Conservation (phyloP, 1,140 invertebrate genomes). For the Anthonomus grandis region DNA sequence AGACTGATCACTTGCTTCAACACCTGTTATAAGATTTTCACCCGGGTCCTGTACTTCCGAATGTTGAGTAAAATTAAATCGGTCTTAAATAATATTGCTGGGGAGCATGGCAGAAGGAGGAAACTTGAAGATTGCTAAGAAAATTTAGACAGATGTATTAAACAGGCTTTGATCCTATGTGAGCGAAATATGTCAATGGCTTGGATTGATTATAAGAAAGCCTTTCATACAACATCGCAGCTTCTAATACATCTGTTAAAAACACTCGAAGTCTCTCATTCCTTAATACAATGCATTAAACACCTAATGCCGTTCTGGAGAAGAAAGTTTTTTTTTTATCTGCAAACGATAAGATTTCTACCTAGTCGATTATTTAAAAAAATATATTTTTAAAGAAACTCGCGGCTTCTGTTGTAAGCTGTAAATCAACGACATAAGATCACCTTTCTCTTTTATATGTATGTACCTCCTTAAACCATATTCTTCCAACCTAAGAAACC, state of each 20-base stretch:
- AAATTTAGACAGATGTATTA: background rate
- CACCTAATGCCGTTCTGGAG: conserved; percentile 2
- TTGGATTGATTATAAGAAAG: conserved; percentile 9
- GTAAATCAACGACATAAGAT: too few species aligned
- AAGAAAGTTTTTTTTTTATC: too few species aligned
- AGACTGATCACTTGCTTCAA: conserved; percentile 1
- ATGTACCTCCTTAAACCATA: too few species aligned
- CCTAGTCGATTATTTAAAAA: too few species aligned
- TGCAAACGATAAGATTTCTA: too few species aligned
- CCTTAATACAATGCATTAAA: too few species aligned
- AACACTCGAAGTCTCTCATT: background rate
- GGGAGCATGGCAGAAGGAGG: background rate
- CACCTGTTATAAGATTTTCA: conserved; percentile 2
- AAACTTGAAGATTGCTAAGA: background rate
- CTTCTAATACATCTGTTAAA: conserved; percentile 1
- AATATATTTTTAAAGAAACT: too few species aligned
- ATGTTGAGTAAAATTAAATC: background rate
- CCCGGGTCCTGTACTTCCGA: conserved; percentile 1
- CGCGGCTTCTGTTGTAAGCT: too few species aligned
- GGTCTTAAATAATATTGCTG: background rate
- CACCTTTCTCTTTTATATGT: too few species aligned
- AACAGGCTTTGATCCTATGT: background rate
- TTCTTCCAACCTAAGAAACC: too few species aligned
- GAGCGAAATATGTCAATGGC: conserved; percentile 5
- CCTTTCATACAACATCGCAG: conserved; percentile 2